Conservation (phyloP, 2,888 invertebrate species). For the Mechanitis mazaeus region DNA sequence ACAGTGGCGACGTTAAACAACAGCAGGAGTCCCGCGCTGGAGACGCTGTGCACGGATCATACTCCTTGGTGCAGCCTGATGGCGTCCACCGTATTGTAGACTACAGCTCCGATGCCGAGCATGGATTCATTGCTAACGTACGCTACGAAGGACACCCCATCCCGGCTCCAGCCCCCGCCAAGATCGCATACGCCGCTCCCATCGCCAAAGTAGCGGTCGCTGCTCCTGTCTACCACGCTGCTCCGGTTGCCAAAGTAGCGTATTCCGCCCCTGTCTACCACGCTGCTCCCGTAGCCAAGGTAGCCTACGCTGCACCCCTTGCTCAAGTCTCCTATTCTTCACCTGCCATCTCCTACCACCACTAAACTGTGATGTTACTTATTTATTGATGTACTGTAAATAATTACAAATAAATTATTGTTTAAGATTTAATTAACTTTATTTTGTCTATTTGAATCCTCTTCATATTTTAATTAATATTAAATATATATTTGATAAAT, state of each 20-base stretch:
- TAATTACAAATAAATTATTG: too few relatives aligned
- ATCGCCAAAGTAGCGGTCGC: constrained; percentile 35
- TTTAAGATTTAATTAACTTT: too few relatives aligned
- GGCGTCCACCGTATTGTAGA: constrained; percentile 66
- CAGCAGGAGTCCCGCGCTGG: constrained; percentile 65
- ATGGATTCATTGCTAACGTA: constrained; percentile 68
- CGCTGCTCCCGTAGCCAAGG: constrained; percentile 35
- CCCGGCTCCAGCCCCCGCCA: constrained; percentile 31
- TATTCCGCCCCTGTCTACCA: constrained; percentile 32
- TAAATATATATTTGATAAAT: too few relatives aligned
- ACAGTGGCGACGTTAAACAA: constrained; percentile 66
- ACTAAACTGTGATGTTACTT: constrained; percentile 36
- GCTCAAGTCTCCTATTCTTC: constrained; percentile 54
- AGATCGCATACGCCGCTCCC: constrained; percentile 39
- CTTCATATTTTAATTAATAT: too few relatives aligned
- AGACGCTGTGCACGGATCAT: constrained; percentile 64
- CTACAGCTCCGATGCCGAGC: constrained; percentile 59
- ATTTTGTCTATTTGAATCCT: too few relatives aligned
- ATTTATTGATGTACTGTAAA: too few relatives aligned
- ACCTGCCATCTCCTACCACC: constrained; percentile 57
- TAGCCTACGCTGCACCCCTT: constrained; percentile 38
- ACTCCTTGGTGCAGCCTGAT: constrained; percentile 68
- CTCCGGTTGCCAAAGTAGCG: constrained; percentile 37
- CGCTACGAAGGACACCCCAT: constrained; percentile 61
- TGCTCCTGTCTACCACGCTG: constrained; percentile 34